Percentiles rank a stretch among this genome's conserved stretches.
Evolutionary conservation across 2,797 vertebrate genomes (phyloP).

Genomic region (Bradypodion pumilum): DNA sequence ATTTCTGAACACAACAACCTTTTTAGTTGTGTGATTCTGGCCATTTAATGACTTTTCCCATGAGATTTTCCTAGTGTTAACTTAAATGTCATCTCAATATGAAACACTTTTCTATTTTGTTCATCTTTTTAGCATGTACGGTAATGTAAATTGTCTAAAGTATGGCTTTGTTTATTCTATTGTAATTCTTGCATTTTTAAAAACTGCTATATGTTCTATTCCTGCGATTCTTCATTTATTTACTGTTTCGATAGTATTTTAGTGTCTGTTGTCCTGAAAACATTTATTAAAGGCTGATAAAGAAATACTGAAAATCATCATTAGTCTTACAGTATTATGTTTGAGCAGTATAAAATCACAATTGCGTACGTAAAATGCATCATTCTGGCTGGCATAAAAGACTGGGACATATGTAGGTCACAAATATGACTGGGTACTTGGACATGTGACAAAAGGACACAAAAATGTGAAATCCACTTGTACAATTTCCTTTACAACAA

Average conservation of each 20-base stretch:
- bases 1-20: neutral
- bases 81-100: neutral
- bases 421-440: too few relatives aligned
- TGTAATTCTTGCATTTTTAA: neutral
- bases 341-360: too few relatives aligned
- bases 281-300: neutral
- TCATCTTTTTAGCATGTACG: neutral
- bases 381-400: too few relatives aligned
- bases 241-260: neutral
- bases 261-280: neutral
- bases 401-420: too few relatives aligned
- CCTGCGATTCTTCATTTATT: too few relatives aligned
- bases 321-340: neutral
- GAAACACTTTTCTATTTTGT: neutral
- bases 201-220: neutral
- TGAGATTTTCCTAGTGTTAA: neutral
- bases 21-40: neutral
- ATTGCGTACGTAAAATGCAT: too few relatives aligned
- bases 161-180: neutral
- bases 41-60: neutral
- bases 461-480: too few relatives aligned
- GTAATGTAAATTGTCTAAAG: neutral
- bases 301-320: neutral
- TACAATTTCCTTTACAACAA: too few relatives aligned
- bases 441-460: too few relatives aligned